A percentile compares a stretch with the other conserved stretches of the same genome.
phyloP scores from a whole-genome alignment of 2,888 invertebrate genomes.

The Orthosia gracilis region DNA sequence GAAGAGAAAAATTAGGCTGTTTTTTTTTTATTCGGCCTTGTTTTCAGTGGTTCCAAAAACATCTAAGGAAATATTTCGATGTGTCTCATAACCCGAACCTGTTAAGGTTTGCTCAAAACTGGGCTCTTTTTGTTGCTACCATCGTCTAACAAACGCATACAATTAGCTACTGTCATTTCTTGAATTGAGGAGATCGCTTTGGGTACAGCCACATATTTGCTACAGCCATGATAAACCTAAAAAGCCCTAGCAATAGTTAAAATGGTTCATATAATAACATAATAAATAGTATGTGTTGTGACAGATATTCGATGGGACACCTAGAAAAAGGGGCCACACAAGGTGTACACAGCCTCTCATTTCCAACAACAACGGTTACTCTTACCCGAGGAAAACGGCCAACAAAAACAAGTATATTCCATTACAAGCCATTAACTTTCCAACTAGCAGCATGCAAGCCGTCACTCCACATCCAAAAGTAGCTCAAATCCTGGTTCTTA shows the following conservation, averaged over 20 bases:
- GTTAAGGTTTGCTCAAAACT: too few relatives aligned
- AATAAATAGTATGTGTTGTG: too few relatives aligned
- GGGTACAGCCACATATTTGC: neutral
- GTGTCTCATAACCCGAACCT: too few relatives aligned
- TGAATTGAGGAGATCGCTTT: neutral
- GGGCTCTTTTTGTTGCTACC: too few relatives aligned
- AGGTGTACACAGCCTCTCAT: neutral
- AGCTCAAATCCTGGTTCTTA: conserved; percentile 65
- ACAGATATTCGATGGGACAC: neutral
- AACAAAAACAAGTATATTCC: conserved; percentile 45
- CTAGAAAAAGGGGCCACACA: neutral
- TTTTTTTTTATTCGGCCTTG: neutral
- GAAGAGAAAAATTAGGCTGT: neutral
- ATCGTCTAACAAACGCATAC: too few relatives aligned
- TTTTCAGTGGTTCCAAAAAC: neutral
- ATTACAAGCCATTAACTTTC: conserved; percentile 52
- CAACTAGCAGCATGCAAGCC: conserved; percentile 56
- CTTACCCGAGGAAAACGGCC: neutral
- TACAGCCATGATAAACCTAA: neutral
- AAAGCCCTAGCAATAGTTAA: neutral
- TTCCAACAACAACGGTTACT: conserved; percentile 23
- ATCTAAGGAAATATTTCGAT: neutral
- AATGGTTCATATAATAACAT: neutral
- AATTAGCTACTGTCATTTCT: too few relatives aligned
- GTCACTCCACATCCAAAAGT: conserved; percentile 60